phyloP scores from a whole-genome alignment of 2,113 vertebrate genomes.

The Grammomys surdaster region DNA sequence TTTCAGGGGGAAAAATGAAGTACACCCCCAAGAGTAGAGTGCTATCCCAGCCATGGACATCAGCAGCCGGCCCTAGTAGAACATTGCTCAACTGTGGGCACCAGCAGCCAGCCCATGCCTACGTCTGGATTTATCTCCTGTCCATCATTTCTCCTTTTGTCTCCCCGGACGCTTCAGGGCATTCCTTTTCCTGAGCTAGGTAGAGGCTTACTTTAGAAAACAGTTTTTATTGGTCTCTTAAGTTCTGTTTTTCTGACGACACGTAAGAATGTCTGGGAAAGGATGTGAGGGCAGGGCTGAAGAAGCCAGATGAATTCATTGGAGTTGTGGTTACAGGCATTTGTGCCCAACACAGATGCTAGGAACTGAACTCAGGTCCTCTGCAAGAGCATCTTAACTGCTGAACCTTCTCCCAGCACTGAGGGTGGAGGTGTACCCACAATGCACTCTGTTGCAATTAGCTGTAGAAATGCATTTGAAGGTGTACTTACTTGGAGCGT shows the following conservation, averaged over 20 bases:
- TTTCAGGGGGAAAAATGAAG: not conserved
- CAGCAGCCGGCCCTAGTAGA: no score
- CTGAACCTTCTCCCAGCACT: not conserved
- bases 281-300: not conserved
- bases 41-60: not conserved
- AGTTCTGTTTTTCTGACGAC: not conserved
- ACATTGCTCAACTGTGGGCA: not conserved
- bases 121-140: not conserved
- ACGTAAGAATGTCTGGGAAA: not conserved
- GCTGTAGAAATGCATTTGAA: not conserved
- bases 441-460: not conserved
- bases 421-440: not conserved
- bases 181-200: not conserved
- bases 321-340: not conserved
- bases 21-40: not conserved
- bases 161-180: not conserved
- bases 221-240: not conserved
- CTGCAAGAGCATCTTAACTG: not conserved
- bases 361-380: not conserved
- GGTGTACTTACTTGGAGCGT: not conserved
- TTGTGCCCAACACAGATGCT: not conserved
- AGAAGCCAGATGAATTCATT: not conserved
- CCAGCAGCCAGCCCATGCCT: not conserved
- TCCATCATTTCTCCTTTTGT: no score
- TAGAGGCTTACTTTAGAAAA: not conserved